Conservation (phyloP, 1,140 invertebrate genomes). For the Drosophila triauraria region DNA sequence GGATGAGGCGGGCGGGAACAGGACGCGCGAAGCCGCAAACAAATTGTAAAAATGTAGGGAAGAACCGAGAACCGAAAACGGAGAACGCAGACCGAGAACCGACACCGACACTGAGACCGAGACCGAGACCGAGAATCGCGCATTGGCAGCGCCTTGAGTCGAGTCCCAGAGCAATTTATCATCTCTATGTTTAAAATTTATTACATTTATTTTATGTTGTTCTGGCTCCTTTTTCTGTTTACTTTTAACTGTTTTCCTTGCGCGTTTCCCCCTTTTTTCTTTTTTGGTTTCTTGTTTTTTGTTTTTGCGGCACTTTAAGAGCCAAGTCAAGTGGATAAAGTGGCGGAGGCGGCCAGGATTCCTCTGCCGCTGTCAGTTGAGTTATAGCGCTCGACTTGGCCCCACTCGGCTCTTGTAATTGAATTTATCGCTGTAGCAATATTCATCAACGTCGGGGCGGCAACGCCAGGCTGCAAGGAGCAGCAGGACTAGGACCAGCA, state of each 20-base stretch:
- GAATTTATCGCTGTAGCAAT: slow-evolving; percentile 76
- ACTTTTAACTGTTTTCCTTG: slow-evolving; percentile 51
- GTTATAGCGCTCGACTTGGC: slow-evolving; percentile 64
- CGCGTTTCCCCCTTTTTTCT: slow-evolving; percentile 4
- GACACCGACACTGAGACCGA: background rate
- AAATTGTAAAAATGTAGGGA: slow-evolving; percentile 76
- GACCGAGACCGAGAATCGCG: slow-evolving; percentile 13
- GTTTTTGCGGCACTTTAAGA: slow-evolving; percentile 53
- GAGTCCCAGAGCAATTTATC: slow-evolving; percentile 80
- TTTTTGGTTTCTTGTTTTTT: background rate
- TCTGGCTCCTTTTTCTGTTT: slow-evolving; percentile 47
- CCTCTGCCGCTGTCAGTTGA: slow-evolving; percentile 52
- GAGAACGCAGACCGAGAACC: background rate
- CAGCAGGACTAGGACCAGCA: slow-evolving; percentile 7
- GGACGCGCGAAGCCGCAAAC: slow-evolving; percentile 73
- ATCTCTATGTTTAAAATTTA: slow-evolving; percentile 84
- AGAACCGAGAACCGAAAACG: background rate
- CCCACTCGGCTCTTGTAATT: slow-evolving; percentile 63
- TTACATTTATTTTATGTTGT: slow-evolving; percentile 83
- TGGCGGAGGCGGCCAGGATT: slow-evolving; percentile 54
- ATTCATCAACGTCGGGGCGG: slow-evolving; percentile 71
- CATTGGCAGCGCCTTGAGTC: slow-evolving; percentile 73
- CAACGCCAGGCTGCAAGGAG: slow-evolving; percentile 2
- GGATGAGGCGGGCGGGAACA: background rate
- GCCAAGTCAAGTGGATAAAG: slow-evolving; percentile 60